Base-by-base conservation (phyloP, 1,140 invertebrate species). In the Brachionus rubens region DNA sequence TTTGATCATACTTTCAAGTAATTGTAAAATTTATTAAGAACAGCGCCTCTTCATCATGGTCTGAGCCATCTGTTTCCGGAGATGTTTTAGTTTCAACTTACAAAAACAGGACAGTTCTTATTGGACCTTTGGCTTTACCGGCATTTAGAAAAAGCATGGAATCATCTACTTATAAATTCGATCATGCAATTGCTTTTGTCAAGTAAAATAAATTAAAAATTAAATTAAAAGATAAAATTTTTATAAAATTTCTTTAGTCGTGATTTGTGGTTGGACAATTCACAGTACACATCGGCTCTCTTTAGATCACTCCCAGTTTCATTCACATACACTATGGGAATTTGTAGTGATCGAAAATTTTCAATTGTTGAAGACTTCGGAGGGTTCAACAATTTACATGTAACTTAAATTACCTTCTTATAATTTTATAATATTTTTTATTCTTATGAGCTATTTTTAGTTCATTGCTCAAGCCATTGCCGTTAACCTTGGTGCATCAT, bases 341-440 rank as follows among this genome's bases (percentile, higher is more conserved):
- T 54, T 28, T 54, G 52, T n/a, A n/a, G 24, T 54, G 10, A 54
- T 14, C 33, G 5, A 24, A 54, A 54, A n/a, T 28, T n/a, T 12
- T 54, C 52, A 28, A 54, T 54, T 28, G 52, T 54, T n/a, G 52
- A 54, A 54, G 52, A 54, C 10, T 54, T 54, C 33, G 52, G 52
- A 4, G 52, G 24, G 14, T 54, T 54, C 21, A 54, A 24, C 16
- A 54, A 54, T n/a, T 28, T 54, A 10, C 24, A 16, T 28, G 52
- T 54, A 54, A 33, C 14, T 6, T 52, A 52, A 52, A 52, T n/a
- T n/a, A n/a, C n/a, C n/a, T n/a, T n/a, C n/a, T n/a, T n/a, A n/a
- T n/a, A 52, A 0, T 3, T 3, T 28, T 12, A 54, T 14, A 28
- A 30, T n/a, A 54, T 14, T 10, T 30, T 54, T 6, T 28, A 21